phyloP scores from a whole-genome alignment of 23 tunicate species.

The Styela plicata region DNA sequence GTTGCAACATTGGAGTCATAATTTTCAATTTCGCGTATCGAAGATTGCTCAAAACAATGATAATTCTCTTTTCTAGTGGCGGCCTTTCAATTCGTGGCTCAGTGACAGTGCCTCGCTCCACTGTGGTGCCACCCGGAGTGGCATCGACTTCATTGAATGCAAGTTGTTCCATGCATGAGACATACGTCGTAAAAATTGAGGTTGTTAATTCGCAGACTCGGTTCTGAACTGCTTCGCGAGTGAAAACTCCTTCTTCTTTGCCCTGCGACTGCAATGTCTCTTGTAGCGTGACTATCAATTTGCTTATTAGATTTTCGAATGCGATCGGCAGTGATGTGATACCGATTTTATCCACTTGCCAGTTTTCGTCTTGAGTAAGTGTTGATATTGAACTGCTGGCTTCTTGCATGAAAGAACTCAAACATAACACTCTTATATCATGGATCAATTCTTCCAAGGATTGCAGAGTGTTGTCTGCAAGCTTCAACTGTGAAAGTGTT shows the following conservation, averaged over 20 bases:
- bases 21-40: slow-evolving; percentile 23
- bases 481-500: slow-evolving; percentile 48
- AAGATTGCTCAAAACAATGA: slow-evolving; percentile 29
- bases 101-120: neutral
- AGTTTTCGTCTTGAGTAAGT: neutral
- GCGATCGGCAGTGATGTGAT: slow-evolving; percentile 16
- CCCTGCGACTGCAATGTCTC: slow-evolving; percentile 59
- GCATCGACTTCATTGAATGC: slow-evolving; percentile 8
- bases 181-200: slow-evolving; percentile 29
- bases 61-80: slow-evolving; percentile 5
- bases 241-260: slow-evolving; percentile 71
- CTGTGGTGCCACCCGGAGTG: neutral
- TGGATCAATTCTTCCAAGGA: slow-evolving; percentile 68
- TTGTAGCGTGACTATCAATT: slow-evolving; percentile 43
- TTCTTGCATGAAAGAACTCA: slow-evolving; percentile 70
- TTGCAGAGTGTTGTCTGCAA: slow-evolving; percentile 60
- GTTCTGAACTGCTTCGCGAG: slow-evolving; percentile 56
- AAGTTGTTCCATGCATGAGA: slow-evolving; percentile 2
- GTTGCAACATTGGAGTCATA: slow-evolving; percentile 13
- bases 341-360: slow-evolving; percentile 21
- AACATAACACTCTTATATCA: slow-evolving; percentile 58
- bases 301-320: slow-evolving; percentile 16
- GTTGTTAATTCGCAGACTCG: slow-evolving; percentile 52
- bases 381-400: slow-evolving; percentile 29
- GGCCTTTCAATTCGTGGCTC: neutral